Percentiles rank a stretch among this genome's conserved stretches.
These are phyloP conservation scores for Rhinolophus ferrumequinum DNA, from an alignment of 2,113 vertebrate species.

Conservation along the genomic window DNA sequence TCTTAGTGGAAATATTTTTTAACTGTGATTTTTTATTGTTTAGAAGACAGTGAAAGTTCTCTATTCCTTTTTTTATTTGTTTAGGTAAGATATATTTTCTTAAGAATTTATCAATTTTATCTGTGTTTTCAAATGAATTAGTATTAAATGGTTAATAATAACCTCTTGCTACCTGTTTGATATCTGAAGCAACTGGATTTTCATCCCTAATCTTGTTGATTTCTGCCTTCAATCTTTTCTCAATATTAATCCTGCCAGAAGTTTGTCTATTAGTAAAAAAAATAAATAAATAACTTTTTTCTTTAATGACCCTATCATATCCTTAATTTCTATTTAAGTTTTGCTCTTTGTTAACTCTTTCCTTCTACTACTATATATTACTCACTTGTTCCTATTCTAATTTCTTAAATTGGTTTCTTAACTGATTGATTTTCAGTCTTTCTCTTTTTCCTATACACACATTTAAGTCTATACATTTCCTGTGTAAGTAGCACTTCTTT, in stretches of 20 bases:
- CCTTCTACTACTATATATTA: not conserved
- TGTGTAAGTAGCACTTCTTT: not conserved
- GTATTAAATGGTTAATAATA: not conserved
- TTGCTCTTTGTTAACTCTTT: not conserved
- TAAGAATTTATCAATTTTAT: not conserved
- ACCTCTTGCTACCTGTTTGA: not conserved
- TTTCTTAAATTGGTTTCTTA: not conserved
- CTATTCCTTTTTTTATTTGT: not conserved
- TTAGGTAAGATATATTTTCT: not conserved
- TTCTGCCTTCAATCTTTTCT: not conserved
- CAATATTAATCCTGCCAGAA: not conserved
- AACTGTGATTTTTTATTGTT: not conserved
- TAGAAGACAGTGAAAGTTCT: not conserved
- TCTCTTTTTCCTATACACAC: not conserved
- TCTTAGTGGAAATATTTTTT: not conserved
- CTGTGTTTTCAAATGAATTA: slow-evolving; percentile 11
- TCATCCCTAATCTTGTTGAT: not conserved
- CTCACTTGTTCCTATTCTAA: not conserved
- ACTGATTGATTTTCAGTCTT: not conserved
- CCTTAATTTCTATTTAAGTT: slow-evolving; percentile 16
- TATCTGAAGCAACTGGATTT: not conserved
- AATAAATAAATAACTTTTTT: not conserved
- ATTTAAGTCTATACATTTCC: not conserved
- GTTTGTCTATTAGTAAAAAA: not conserved
- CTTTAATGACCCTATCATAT: not conserved